Evolutionary conservation across 1,140 invertebrate species (phyloP).

Genomic region (Monochamus saltuarius): DNA sequence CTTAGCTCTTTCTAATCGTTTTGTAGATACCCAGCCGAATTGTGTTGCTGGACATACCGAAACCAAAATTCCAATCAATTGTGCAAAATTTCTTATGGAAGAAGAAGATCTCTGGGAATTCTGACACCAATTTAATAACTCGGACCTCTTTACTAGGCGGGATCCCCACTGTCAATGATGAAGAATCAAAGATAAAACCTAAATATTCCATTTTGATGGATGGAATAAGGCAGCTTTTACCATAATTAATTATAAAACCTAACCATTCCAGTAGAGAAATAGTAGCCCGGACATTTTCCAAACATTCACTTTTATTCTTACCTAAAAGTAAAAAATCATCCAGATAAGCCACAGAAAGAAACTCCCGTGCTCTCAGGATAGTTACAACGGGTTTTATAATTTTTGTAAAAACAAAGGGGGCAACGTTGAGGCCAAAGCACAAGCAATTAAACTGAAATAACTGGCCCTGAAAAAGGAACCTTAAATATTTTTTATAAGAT

Average conservation of each 20-base stretch:
- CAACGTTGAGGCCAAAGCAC: conserved; percentile 16
- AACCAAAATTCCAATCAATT: too few relatives aligned
- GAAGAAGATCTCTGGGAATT: too few relatives aligned
- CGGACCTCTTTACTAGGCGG: too few relatives aligned
- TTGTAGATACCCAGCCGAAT: too few relatives aligned
- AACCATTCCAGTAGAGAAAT: neutral
- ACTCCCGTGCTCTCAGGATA: conserved; percentile 15
- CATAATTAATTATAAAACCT: conserved; percentile 21
- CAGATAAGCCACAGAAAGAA: conserved; percentile 24
- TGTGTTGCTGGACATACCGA: too few relatives aligned
- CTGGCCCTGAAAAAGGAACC: conserved; percentile 33
- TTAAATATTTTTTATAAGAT: conserved; percentile 29
- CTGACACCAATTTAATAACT: too few relatives aligned
- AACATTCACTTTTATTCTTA: neutral
- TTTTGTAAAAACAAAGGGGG: conserved; percentile 36
- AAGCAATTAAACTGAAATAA: conserved; percentile 36
- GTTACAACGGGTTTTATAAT: conserved; percentile 16
- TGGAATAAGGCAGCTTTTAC: too few relatives aligned
- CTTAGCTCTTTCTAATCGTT: too few relatives aligned
- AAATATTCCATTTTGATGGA: too few relatives aligned
- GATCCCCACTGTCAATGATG: too few relatives aligned
- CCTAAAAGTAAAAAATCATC: conserved; percentile 27
- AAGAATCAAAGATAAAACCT: too few relatives aligned
- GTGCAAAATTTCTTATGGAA: too few relatives aligned
- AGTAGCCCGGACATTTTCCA: conserved; percentile 9